A percentile compares a stretch with the other conserved stretches of the same genome.
These are phyloP conservation scores for Montipora capricornis DNA, from an alignment of 64 coral and sea anemone species.

Conservation along the genomic window DNA sequence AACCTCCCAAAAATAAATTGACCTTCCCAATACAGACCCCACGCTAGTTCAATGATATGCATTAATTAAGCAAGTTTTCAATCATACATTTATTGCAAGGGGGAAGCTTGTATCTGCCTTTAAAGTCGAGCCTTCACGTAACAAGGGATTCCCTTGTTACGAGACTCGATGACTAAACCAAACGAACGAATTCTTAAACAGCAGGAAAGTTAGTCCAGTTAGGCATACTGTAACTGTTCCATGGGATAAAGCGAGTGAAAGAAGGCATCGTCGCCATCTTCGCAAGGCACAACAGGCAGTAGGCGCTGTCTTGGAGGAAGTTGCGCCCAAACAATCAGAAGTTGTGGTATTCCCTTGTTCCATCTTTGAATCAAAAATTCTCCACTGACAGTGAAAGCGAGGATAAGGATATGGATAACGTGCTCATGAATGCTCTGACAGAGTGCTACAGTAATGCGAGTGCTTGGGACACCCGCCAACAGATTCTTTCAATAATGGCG, in stretches of 20 bases:
- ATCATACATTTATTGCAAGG: no score
- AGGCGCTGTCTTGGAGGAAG: constrained; percentile 67
- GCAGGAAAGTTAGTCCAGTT: constrained; percentile 81
- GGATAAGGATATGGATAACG: constrained; percentile 43
- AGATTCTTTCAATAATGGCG: constrained; percentile 75
- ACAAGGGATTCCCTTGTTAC: no score
- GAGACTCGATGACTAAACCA: no score
- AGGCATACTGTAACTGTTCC: constrained; percentile 39
- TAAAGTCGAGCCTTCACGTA: no score
- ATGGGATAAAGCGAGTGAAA: constrained; percentile 63
- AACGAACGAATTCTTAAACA: constrained; percentile 33
- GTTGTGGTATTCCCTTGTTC: constrained; percentile 61
- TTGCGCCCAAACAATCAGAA: neutral
- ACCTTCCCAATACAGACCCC: no score
- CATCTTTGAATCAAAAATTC: constrained; percentile 33
- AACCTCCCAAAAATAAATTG: no score
- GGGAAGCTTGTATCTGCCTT: no score
- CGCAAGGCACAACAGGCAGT: constrained; percentile 81
- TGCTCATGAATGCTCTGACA: constrained; percentile 59
- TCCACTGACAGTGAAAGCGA: constrained; percentile 8
- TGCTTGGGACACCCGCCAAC: constrained; percentile 43
- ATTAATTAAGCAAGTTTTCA: no score
- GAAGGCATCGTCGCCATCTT: constrained; percentile 64
- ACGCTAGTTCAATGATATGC: no score
- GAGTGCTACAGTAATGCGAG: constrained; percentile 71